Conservation (phyloP, 2,888 invertebrate species). For the Agrotis segetum region DNA sequence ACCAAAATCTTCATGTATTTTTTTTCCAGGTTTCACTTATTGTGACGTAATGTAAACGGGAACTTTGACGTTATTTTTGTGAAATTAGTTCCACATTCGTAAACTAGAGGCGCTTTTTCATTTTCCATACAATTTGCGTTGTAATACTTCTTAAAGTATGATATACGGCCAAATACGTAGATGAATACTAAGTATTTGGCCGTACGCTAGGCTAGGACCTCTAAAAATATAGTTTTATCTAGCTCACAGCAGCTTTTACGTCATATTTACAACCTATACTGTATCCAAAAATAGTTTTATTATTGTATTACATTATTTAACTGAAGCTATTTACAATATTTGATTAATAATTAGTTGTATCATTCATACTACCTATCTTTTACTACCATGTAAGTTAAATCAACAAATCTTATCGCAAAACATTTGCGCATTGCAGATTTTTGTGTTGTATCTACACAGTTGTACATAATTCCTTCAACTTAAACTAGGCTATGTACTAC, state of each 20-base stretch:
- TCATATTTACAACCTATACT: constrained; percentile 7
- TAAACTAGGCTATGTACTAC: neutral
- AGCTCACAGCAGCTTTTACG: neutral
- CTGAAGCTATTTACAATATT: constrained; percentile 21
- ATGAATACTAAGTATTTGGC: too few species aligned
- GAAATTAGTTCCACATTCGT: too few species aligned
- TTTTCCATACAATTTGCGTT: too few species aligned
- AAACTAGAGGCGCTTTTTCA: too few species aligned
- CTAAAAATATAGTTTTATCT: too few species aligned
- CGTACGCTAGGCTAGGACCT: too few species aligned
- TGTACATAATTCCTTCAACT: constrained; percentile 4
- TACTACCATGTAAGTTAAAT: constrained; percentile 32
- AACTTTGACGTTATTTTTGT: too few species aligned
- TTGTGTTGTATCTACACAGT: constrained; percentile 27
- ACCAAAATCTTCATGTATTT: too few species aligned
- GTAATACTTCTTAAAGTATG: too few species aligned
- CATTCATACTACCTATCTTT: constrained; percentile 13
- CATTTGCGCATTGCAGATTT: constrained; percentile 77
- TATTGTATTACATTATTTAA: neutral
- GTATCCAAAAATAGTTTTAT: neutral
- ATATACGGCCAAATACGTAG: too few species aligned
- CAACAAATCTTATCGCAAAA: constrained; percentile 49
- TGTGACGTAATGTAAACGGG: too few species aligned
- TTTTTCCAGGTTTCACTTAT: too few species aligned
- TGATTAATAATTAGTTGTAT: constrained; percentile 29